Conservation (phyloP, 2,888 invertebrate species). For the Aphidoletes aphidimyza region DNA sequence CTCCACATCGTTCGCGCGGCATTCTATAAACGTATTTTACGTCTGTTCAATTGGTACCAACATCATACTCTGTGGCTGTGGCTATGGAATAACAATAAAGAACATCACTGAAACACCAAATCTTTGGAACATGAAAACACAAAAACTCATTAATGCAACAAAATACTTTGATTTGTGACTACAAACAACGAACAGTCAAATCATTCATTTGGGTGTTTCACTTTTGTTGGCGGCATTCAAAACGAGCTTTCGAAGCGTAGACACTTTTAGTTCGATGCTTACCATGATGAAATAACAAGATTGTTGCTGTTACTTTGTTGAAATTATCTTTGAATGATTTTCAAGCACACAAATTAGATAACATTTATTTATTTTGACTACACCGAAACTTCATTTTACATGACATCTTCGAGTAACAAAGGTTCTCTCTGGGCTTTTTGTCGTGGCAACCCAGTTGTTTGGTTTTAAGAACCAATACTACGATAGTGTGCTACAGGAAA, state of each 20-base stretch:
- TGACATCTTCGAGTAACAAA: no score
- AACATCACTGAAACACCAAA: not conserved
- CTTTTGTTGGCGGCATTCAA: no score
- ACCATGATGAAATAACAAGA: no score
- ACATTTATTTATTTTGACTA: conserved; percentile 24
- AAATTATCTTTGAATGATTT: no score
- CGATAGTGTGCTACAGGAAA: not conserved
- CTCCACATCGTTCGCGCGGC: no score
- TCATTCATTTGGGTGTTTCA: no score
- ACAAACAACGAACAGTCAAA: no score
- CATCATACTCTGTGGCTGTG: not conserved
- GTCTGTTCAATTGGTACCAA: not conserved
- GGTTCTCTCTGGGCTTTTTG: not conserved
- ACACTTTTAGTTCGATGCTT: no score
- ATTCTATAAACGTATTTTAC: no score
- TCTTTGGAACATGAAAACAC: not conserved
- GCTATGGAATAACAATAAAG: not conserved
- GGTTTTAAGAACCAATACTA: no score
- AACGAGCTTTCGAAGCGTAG: no score
- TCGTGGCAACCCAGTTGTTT: not conserved
- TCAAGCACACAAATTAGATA: not conserved
- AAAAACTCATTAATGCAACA: not conserved
- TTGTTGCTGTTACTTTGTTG: no score
- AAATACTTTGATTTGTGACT: conserved; percentile 3
- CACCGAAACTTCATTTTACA: conserved; percentile 2